These are phyloP conservation scores for Aphis craccivora DNA, from an alignment of 1,140 invertebrate genomes.

Conservation along the genomic window DNA sequence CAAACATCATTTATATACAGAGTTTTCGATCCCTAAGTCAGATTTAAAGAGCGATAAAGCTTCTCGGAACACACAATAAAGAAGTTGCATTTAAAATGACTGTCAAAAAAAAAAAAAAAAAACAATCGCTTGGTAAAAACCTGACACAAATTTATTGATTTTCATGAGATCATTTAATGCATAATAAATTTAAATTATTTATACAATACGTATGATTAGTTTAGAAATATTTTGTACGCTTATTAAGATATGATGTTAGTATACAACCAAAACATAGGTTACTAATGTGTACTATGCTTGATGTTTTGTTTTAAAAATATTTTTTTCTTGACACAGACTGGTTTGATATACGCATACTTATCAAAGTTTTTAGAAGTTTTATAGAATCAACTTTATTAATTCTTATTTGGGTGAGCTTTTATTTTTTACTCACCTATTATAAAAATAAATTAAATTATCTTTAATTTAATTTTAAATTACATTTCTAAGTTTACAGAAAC, in stretches of 20 bases:
- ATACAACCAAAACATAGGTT: neutral
- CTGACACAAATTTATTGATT: neutral
- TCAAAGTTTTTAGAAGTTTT: neutral
- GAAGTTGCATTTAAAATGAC: neutral
- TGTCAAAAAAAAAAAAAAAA: neutral
- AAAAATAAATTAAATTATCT: neutral
- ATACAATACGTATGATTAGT: neutral
- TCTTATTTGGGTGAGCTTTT: neutral
- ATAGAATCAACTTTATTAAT: neutral
- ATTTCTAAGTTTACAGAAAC: neutral
- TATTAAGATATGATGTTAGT: neutral
- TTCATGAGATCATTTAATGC: neutral
- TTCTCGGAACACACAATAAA: neutral
- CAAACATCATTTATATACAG: constrained; percentile 24
- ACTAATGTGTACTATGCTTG: neutral
- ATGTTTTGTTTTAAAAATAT: neutral
- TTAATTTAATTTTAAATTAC: neutral
- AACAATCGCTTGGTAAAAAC: neutral
- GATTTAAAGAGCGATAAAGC: neutral
- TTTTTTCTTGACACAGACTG: neutral
- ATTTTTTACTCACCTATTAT: neutral
- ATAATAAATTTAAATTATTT: neutral
- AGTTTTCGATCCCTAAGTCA: neutral
- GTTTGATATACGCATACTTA: neutral
- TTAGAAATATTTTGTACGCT: neutral